Percentiles rank a stretch among this genome's conserved stretches.
These are phyloP conservation scores for Cheilosia urbana DNA, from an alignment of 2,888 invertebrate genomes.

Conservation along the genomic window DNA sequence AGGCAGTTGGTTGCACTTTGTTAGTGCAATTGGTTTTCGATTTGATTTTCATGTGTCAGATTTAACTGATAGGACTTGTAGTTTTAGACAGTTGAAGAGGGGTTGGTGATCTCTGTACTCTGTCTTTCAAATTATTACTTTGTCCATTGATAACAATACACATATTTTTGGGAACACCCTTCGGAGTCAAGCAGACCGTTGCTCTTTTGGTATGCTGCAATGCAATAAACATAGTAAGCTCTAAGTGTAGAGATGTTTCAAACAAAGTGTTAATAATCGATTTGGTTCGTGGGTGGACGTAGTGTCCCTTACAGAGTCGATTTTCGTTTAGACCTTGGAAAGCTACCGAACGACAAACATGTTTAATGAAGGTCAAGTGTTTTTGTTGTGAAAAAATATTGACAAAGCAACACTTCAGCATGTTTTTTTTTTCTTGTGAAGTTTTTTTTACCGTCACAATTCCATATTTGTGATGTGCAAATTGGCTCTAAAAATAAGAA, in stretches of 20 bases:
- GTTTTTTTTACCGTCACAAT: neutral
- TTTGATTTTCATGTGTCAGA: constrained; percentile 31
- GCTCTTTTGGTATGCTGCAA: neutral
- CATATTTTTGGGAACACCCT: neutral
- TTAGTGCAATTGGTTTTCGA: neutral
- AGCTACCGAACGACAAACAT: constrained; percentile 38
- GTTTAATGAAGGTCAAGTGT: constrained; percentile 43
- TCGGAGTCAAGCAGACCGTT: neutral
- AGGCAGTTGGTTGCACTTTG: constrained; percentile 6
- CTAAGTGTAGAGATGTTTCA: neutral
- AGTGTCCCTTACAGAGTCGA: neutral
- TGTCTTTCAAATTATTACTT: neutral
- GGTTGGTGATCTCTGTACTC: too few species aligned
- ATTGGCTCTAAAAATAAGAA: too few species aligned
- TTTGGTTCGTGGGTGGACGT: neutral
- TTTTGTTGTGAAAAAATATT: constrained; percentile 22
- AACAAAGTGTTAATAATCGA: neutral
- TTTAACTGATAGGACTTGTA: neutral
- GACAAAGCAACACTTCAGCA: constrained; percentile 15
- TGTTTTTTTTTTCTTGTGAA: constrained; percentile 7
- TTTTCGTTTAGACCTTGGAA: constrained; percentile 36
- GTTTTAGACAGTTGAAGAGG: neutral
- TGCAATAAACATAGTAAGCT: too few species aligned
- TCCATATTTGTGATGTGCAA: neutral
- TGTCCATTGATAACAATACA: neutral